A percentile compares a stretch with the other conserved stretches of the same genome.
These are phyloP conservation scores for Catocala fraxini DNA, from an alignment of 2,888 invertebrate species.

Conservation along the genomic window DNA sequence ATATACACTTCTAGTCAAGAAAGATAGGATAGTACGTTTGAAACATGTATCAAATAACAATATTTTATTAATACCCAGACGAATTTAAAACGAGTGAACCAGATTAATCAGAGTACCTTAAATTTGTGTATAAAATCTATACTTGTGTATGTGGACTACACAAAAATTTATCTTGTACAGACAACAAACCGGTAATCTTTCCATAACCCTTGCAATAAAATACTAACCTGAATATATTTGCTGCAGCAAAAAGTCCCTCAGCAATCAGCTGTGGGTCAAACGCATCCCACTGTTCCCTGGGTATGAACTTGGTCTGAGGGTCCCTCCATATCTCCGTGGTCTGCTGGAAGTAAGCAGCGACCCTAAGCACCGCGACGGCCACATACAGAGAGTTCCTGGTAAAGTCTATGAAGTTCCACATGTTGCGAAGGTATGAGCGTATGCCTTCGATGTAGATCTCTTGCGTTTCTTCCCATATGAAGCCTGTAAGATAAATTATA, in stretches of 20 bases:
- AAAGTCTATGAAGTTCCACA: conserved; percentile 99
- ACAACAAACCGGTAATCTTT: too few relatives aligned
- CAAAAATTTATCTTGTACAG: too few relatives aligned
- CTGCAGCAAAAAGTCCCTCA: conserved; percentile 97
- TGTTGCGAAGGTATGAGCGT: conserved; percentile 94
- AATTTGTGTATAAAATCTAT: too few relatives aligned
- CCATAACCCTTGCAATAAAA: background rate
- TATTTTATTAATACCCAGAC: too few relatives aligned
- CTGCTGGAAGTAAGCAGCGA: conserved; percentile 93
- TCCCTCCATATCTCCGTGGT: conserved; percentile 89
- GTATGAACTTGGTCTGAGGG: conserved; percentile 91
- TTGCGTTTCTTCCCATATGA: conserved; percentile 97
- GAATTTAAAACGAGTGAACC: too few relatives aligned
- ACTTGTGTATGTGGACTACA: too few relatives aligned
- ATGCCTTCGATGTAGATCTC: conserved; percentile 97
- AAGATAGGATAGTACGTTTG: too few relatives aligned
- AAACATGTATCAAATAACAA: too few relatives aligned
- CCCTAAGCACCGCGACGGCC: conserved; percentile 89
- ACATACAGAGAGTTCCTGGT: conserved; percentile 95
- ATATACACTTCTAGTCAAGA: too few relatives aligned
- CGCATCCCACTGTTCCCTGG: conserved; percentile 95
- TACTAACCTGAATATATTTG: conserved; percentile 95
- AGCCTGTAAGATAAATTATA: conserved; percentile 84
- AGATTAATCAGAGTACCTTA: too few relatives aligned
- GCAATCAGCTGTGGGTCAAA: conserved; percentile 98